phyloP scores from a whole-genome alignment of 1,140 invertebrate species.

The Bombus impatiens region DNA sequence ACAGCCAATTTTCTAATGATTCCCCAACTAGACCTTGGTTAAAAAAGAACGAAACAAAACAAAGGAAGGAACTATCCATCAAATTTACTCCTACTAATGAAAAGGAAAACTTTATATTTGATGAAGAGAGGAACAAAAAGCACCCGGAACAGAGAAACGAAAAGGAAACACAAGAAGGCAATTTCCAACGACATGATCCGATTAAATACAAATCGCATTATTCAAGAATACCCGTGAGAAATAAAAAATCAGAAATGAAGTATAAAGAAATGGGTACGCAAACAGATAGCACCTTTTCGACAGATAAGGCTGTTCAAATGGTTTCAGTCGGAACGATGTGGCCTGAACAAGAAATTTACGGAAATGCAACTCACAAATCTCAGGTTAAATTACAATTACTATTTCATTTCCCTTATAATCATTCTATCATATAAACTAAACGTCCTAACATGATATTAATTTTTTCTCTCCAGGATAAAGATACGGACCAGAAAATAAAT shows the following conservation, averaged over 20 bases:
- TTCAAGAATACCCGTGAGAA: background rate
- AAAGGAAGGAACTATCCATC: background rate
- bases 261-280: slow-evolving; percentile 3
- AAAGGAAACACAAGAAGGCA: background rate
- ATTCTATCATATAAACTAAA: background rate
- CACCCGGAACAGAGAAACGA: background rate
- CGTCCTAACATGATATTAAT: background rate
- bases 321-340: background rate
- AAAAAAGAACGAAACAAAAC: background rate
- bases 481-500: background rate
- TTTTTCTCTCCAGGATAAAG: background rate
- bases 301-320: background rate
- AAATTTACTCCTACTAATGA: background rate
- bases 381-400: background rate
- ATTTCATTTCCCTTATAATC: no score
- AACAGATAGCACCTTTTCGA: background rate
- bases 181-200: no score
- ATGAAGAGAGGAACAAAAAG: background rate
- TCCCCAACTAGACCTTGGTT: rapidly evolving
- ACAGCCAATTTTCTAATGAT: rapidly evolving
- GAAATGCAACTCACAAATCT: background rate
- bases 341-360: background rate
- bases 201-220: background rate
- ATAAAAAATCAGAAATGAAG: background rate
- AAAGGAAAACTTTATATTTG: background rate